phyloP scores from a whole-genome alignment of 2,888 invertebrate species.

The Habroteleia sp. region DNA sequence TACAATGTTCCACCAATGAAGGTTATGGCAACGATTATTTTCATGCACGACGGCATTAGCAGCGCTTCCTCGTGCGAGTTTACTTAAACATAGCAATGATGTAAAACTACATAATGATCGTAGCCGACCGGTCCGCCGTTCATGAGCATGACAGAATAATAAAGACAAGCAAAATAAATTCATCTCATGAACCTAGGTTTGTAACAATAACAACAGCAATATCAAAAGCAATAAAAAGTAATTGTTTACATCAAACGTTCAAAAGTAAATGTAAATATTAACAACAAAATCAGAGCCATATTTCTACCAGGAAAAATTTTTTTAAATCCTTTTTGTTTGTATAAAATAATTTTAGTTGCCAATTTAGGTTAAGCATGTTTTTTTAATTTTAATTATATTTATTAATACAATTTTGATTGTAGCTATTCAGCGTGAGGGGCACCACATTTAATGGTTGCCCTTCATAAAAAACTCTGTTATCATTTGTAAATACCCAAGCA shows the following conservation, averaged over 20 bases:
- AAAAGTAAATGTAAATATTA: background rate
- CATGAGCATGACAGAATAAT: background rate
- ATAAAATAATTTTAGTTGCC: no score
- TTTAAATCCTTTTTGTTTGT: no score
- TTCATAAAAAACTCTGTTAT: no score
- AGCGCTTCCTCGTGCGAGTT: background rate
- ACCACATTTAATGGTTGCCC: no score
- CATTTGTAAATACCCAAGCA: background rate
- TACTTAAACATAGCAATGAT: slow-evolving; percentile 1
- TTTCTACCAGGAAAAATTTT: no score
- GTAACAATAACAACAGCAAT: background rate
- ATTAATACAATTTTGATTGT: slow-evolving; percentile 9
- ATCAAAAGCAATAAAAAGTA: background rate
- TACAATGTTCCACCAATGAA: background rate
- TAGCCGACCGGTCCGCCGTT: background rate
- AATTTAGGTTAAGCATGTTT: background rate
- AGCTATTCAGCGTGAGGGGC: background rate
- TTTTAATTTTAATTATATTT: background rate
- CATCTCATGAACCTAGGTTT: slow-evolving; percentile 21
- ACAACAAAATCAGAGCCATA: no score
- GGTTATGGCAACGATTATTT: slow-evolving; percentile 15
- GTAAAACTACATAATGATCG: slow-evolving; percentile 6
- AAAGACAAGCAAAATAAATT: background rate
- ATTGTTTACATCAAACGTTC: background rate
- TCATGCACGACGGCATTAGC: slow-evolving; percentile 2